These are phyloP conservation scores for Phenacoccus solenopsis DNA, from an alignment of 1,140 invertebrate species.

Conservation along the genomic window DNA sequence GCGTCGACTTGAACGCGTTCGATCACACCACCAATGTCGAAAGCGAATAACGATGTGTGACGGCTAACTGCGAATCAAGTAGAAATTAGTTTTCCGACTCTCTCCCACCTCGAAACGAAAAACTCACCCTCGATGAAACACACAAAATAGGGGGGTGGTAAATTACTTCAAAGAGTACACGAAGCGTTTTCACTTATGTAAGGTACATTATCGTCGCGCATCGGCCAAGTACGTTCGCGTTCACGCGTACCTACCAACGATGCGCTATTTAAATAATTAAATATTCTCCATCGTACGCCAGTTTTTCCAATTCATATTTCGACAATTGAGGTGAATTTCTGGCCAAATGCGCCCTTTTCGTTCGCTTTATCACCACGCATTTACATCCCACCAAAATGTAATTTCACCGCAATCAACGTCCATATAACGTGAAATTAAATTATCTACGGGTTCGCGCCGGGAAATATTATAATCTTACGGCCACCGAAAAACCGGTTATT, in stretches of 20 bases:
- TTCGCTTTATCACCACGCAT: background rate
- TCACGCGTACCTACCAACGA: too few species aligned
- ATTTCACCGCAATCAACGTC: background rate
- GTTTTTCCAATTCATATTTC: too few species aligned
- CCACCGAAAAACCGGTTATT: background rate
- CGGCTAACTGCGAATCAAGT: background rate
- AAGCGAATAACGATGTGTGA: constrained; percentile 1
- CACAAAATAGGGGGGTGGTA: background rate
- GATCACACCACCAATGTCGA: background rate
- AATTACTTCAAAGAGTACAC: background rate
- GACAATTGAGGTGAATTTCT: too few species aligned
- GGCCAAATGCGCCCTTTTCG: background rate
- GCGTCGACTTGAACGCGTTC: background rate
- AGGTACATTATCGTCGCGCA: background rate
- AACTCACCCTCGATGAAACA: background rate
- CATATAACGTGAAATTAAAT: background rate
- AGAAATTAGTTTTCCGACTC: background rate
- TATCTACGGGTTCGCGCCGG: background rate
- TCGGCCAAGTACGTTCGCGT: background rate
- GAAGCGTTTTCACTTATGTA: background rate
- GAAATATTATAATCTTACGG: background rate
- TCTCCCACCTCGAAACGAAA: background rate
- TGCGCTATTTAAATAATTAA: background rate
- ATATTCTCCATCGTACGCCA: too few species aligned
- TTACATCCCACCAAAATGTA: background rate